Conservation (phyloP, 2,113 vertebrate species). For the Ammodytes dubius region DNA sequence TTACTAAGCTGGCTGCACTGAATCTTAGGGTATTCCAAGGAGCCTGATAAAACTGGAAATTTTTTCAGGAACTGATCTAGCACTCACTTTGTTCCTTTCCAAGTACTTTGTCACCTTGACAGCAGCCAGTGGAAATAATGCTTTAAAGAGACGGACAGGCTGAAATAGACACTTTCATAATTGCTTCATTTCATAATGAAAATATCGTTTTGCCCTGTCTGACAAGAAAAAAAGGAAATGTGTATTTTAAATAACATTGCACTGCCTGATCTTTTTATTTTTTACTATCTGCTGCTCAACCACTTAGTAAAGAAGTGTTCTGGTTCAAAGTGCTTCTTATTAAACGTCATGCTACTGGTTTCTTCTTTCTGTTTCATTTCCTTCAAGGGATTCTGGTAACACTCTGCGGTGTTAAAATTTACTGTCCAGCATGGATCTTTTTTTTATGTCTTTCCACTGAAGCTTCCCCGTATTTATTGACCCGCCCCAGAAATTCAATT, state of each 20-base stretch:
- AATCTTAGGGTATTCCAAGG: slow-evolving; percentile 37
- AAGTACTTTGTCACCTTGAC: slow-evolving; percentile 65
- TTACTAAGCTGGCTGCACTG: slow-evolving; percentile 38
- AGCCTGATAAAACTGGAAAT: slow-evolving; percentile 31
- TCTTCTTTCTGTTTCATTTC: slow-evolving; percentile 2
- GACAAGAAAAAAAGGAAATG: not conserved
- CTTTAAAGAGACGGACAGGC: slow-evolving; percentile 40
- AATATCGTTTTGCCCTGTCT: slow-evolving; percentile 12
- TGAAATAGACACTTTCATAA: slow-evolving; percentile 32
- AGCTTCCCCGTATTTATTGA: slow-evolving; percentile 42
- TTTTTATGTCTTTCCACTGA: slow-evolving; percentile 23
- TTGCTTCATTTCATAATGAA: slow-evolving; percentile 27
- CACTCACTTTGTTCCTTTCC: slow-evolving; percentile 57
- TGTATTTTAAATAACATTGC: slow-evolving; percentile 19
- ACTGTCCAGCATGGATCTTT: slow-evolving; percentile 11
- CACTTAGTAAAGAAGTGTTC: not conserved
- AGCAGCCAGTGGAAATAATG: slow-evolving; percentile 44
- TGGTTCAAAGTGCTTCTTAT: slow-evolving; percentile 6
- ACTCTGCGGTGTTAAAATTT: slow-evolving; percentile 17
- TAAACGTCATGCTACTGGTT: not conserved
- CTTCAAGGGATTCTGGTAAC: not conserved
- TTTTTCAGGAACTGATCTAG: slow-evolving; percentile 61
- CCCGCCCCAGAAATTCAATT: slow-evolving; percentile 15
- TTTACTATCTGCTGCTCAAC: slow-evolving; percentile 7
- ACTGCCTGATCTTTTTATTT: not conserved